These are phyloP conservation scores for Tetrao urogallus DNA, from an alignment of 2,113 vertebrate species.

Conservation along the genomic window DNA sequence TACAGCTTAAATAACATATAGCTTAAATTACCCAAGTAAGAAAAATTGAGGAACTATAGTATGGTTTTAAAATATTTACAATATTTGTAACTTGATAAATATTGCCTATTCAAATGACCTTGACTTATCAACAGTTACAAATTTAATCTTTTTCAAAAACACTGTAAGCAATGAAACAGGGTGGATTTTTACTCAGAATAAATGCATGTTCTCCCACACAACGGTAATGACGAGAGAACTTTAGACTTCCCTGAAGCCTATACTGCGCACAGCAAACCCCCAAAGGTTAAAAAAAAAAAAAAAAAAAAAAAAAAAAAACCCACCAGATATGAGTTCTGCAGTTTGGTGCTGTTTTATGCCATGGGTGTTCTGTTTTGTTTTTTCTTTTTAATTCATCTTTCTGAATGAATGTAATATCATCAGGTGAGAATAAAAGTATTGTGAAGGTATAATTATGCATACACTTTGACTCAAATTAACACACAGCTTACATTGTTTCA, in stretches of 20 bases:
- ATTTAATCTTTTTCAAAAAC: neutral
- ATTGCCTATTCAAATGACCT: fast-evolving
- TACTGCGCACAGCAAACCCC: neutral
- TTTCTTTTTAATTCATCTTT: neutral
- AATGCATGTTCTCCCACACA: neutral
- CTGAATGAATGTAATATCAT: neutral
- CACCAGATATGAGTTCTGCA: neutral
- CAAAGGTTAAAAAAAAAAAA: neutral
- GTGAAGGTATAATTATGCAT: neutral
- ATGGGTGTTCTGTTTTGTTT: fast-evolving
- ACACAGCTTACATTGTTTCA: neutral
- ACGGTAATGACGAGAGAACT: neutral
- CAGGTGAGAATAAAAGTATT: neutral
- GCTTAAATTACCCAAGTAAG: neutral
- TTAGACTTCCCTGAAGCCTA: neutral
- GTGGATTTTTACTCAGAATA: neutral
- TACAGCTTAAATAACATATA: neutral
- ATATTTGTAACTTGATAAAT: neutral
- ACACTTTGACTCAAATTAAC: neutral
- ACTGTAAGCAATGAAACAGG: neutral
- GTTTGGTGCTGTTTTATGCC: neutral
- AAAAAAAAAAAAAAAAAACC: neutral
- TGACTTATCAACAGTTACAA: neutral
- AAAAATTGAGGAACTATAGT: neutral
- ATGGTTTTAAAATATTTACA: neutral